Evolutionary conservation across 2,888 invertebrate genomes (phyloP).

Genomic region (Meghimatium bilineatum): DNA sequence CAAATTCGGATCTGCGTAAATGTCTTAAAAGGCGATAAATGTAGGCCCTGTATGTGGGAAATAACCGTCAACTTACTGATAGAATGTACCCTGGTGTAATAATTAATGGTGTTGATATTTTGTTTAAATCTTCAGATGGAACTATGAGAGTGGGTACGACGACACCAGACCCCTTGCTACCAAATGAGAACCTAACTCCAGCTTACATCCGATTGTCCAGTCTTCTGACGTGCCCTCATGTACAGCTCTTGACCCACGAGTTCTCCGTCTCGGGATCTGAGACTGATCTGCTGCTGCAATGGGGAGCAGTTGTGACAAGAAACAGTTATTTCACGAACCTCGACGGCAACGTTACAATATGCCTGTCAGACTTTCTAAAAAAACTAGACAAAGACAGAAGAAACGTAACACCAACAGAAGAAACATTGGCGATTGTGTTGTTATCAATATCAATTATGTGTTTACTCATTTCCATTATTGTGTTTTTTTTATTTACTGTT

Average conservation of each 20-base stretch:
- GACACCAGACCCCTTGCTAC: slow-evolving; percentile 13
- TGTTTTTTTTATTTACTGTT: slow-evolving; percentile 33
- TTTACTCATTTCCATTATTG: slow-evolving; percentile 23
- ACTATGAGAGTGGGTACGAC: slow-evolving; percentile 36
- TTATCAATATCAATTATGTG: slow-evolving; percentile 27
- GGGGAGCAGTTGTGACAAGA: slow-evolving; percentile 7
- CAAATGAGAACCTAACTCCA: background rate
- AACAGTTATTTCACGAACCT: slow-evolving; percentile 27
- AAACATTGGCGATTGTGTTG: slow-evolving; percentile 19
- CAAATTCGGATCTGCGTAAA: too few relatives aligned
- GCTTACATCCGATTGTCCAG: slow-evolving; percentile 37
- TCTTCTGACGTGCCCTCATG: slow-evolving; percentile 32
- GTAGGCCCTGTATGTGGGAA: too few relatives aligned
- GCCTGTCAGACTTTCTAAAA: slow-evolving; percentile 30
- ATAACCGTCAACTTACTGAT: too few relatives aligned
- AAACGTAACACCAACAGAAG: background rate
- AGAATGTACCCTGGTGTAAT: too few relatives aligned
- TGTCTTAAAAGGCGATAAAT: too few relatives aligned
- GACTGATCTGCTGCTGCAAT: background rate
- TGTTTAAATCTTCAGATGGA: slow-evolving; percentile 40
- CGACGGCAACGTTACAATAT: slow-evolving; percentile 35
- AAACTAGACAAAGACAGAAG: background rate
- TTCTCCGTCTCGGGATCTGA: background rate
- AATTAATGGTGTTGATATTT: too few relatives aligned
- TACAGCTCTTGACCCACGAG: slow-evolving; percentile 28